Evolutionary conservation across 2,113 vertebrate species (phyloP).

Genomic region (Trogon surrucura): DNA sequence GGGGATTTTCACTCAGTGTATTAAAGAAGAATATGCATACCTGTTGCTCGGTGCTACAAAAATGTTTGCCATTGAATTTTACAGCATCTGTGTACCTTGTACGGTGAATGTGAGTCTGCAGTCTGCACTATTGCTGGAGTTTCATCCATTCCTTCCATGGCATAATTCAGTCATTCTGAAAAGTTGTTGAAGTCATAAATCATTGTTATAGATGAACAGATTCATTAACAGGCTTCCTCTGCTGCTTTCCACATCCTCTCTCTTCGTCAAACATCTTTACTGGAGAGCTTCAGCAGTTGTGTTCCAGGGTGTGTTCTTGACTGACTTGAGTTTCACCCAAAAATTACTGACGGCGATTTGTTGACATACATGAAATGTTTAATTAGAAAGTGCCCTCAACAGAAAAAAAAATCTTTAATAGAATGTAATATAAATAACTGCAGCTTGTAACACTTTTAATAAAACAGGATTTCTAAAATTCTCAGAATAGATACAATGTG

Average conservation of each 20-base stretch:
- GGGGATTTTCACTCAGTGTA: neutral
- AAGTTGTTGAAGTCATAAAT: neutral
- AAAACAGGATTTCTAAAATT: slow-evolving; percentile 61
- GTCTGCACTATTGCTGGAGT: neutral
- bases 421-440: neutral
- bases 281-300: neutral
- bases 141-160: neutral
- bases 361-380: slow-evolving; percentile 7
- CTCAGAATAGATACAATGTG: slow-evolving; percentile 29
- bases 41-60: slow-evolving; percentile 18
- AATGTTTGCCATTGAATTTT: slow-evolving; percentile 17
- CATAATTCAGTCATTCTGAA: slow-evolving; percentile 2
- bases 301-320: neutral
- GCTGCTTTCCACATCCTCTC: neutral
- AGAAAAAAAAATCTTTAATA: slow-evolving; percentile 26
- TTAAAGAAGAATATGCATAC: slow-evolving; percentile 27
- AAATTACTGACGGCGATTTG: neutral
- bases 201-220: neutral
- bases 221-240: neutral
- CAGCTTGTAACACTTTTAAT: slow-evolving; percentile 69
- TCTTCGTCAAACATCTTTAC: neutral
- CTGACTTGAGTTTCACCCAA: neutral
- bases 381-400: neutral
- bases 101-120: neutral
- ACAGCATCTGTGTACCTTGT: neutral